Evolutionary conservation across 2,888 invertebrate genomes (phyloP).

Genomic region (Lithophane leautieri): DNA sequence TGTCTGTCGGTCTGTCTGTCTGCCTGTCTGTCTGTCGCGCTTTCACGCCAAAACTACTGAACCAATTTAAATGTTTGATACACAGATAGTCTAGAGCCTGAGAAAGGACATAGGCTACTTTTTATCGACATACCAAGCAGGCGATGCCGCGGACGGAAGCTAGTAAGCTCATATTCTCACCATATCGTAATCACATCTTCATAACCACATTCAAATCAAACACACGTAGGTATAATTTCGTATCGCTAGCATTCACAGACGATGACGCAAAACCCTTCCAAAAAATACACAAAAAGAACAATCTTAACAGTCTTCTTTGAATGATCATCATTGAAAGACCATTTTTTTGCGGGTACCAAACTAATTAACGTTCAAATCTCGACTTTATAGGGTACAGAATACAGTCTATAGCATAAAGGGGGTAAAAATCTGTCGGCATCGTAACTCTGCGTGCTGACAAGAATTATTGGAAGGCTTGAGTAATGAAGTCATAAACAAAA

Average conservation of each 20-base stretch:
- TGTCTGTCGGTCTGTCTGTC: too few species aligned
- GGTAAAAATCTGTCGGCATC: conserved; percentile 18
- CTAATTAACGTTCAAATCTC: conserved; percentile 44
- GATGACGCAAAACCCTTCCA: conserved; percentile 83
- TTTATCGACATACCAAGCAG: too few species aligned
- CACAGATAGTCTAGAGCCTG: too few species aligned
- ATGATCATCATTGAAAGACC: conserved; percentile 72
- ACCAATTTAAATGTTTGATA: too few species aligned
- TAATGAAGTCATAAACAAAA: conserved; percentile 69
- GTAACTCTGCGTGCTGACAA: conserved; percentile 58
- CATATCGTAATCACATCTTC: background rate
- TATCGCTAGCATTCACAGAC: conserved; percentile 81
- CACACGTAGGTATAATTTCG: conserved; percentile 14
- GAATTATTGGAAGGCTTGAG: conserved; percentile 65
- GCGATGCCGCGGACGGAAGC: too few species aligned
- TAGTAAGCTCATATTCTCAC: too few species aligned
- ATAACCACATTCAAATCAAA: conserved; percentile 12
- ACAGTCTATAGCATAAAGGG: conserved; percentile 19
- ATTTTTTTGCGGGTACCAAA: conserved; percentile 30
- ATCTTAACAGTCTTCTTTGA: conserved; percentile 72
- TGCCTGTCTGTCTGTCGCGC: too few species aligned
- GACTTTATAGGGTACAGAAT: conserved; percentile 21
- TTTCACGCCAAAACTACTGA: too few species aligned
- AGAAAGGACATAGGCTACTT: too few species aligned
- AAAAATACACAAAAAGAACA: conserved; percentile 70